Evolutionary conservation across 2,888 invertebrate genomes (phyloP), one percentile per base, ranked within the genome.

Genomic region (Trilocha varians): DNA sequence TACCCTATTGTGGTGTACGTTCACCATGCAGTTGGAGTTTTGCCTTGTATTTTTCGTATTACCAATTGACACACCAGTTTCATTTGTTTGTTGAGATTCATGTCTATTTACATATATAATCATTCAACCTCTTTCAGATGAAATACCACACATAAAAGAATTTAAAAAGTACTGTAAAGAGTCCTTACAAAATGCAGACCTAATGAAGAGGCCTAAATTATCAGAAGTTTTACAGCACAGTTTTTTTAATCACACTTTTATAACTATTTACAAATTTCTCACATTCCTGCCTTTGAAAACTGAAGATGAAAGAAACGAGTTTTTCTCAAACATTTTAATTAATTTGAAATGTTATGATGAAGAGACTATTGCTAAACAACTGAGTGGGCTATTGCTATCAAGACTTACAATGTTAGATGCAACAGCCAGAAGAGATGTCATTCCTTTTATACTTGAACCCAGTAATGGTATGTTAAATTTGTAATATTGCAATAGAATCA

Each of bases 181-280:
- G 39, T 88, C 88, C 54, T 78, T 95, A 41, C 90, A 93, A 62
- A 90, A 91, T 62, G 66, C 83, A 40, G 90, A 91, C 55, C 87
- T 91, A 6, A 71, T 80, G 32, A 75, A 88, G 53, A 88, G 95
- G 42, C 93, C 94, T 3, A 88, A 87, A 47, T 79, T 96, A 25
- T 87, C 88, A 5, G 87, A 88, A 15, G 78, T 93, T 18, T 75
- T 93, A 2, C 75, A 88, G 40, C 93, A 95, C 74, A 89, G 89
- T 36, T 93, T 94, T 73, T 96, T 93, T 64, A 93, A 92, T 57
- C 94, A 95, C 64, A 93, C 95, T 59, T 96, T 96, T 67, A 91
- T 96, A 46, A 84, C 88, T 15, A 93, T 96, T 52, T 91, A 95
- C 67, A 91, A 92, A 49, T 96, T 96, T 76, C 82, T 97, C 0